Base-by-base conservation (phyloP, 92 coral and sea anemone species). In the Chrysogorgia sp. region DNA sequence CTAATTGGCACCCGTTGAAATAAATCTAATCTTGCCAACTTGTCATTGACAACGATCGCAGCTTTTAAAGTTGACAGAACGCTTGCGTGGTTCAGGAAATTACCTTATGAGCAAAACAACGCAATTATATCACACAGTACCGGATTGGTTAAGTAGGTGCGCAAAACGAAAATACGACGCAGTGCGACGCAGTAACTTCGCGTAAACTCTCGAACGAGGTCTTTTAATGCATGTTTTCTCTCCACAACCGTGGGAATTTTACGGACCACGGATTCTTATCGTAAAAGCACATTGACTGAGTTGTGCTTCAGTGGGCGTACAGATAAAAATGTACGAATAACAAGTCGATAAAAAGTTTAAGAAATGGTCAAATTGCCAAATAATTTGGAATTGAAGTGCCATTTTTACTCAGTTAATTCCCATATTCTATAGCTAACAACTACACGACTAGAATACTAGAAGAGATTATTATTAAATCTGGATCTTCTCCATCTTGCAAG, bases 1-100 rank as follows among this genome's bases (percentile, higher is more conserved):
- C 63, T 7, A 3, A 57, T 57, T 31, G 63, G 63, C 63, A 57
- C 63, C 17, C 63, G 63, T 57, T 71, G 77, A 71, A 49, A 72
- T 24, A 53, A 72, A 55, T 72, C 65, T 72, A 52, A 72, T 72
- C 41, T 52, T n/a, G 17, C 25, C 63, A n/a, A 53, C 52, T 67
- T 71, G 60, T 69, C 76, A 26, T 47, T 71, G 77, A 71, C 77
- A 52, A 52, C 58, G 24, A 2, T 68, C 25, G 40, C 26, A 34
- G 31, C 15, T 34, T 37, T 49, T 71, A 48, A 30, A 33, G 62
- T 41, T 49, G 49, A 72, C 64, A 64, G 79, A 56, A 72, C 65
- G 50, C 52, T 34, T 26, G 58, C 20, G 52, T 31, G 20, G 34
- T 32, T 35, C 79, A 72, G 79, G 79, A 72, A 72, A 72, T 53